Percentiles rank a stretch among this genome's conserved stretches.
Conservation (phyloP, 1,140 invertebrate genomes). For the Hyphantria cunea region DNA sequence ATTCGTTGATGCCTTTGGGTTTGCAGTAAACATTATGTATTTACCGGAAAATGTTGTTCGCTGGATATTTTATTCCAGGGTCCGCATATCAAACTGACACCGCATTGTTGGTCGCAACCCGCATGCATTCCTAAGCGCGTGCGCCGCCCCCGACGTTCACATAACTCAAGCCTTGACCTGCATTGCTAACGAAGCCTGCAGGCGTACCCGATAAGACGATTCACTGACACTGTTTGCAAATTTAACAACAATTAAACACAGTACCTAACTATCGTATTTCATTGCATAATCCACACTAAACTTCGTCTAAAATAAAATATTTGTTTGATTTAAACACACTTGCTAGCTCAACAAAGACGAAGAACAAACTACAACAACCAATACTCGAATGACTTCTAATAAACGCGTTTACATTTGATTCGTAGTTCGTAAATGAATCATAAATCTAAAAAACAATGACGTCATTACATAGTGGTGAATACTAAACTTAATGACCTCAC, state of each 20-base stretch:
- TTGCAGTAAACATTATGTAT: not conserved
- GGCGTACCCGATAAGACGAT: conserved; percentile 38
- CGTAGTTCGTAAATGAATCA: conserved; percentile 25
- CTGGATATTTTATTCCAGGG: conserved; percentile 4
- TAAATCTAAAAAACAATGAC: conserved; percentile 23
- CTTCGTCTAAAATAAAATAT: too few relatives aligned
- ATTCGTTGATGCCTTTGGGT: too few relatives aligned
- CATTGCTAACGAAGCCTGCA: conserved; percentile 54
- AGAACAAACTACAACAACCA: not conserved
- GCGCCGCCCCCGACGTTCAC: conserved; percentile 37
- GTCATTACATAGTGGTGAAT: conserved; percentile 9
- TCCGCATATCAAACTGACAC: conserved; percentile 6
- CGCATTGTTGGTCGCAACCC: conserved; percentile 25
- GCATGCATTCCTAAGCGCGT: conserved; percentile 38
- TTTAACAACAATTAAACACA: conserved; percentile 15
- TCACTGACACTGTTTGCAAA: conserved; percentile 26
- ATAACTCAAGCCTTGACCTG: conserved; percentile 62
- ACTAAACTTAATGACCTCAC: not conserved
- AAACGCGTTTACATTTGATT: conserved; percentile 19
- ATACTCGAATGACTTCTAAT: conserved; percentile 10
- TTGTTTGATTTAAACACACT: not conserved
- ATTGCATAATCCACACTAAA: conserved; percentile 1
- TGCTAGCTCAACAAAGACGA: not conserved
- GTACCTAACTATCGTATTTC: not conserved
- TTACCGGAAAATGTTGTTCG: conserved; percentile 6